phyloP scores from a whole-genome alignment of 1,140 invertebrate species.

The Drosophila willistoni region DNA sequence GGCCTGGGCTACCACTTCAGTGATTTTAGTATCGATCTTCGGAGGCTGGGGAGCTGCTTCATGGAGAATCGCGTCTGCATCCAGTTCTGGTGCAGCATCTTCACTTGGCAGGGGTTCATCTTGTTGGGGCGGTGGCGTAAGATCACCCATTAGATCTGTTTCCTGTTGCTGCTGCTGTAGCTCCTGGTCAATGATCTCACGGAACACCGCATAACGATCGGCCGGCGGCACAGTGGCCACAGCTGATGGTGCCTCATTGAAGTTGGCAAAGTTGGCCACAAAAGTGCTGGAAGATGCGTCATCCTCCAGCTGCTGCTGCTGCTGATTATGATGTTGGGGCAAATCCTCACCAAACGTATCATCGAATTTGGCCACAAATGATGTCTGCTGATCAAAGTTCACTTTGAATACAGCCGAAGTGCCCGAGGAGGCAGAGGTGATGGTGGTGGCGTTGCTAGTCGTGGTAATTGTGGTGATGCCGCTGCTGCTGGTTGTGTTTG shows the following conservation, averaged over 20 bases:
- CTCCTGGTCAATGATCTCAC: conserved; percentile 91
- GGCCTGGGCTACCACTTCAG: conserved; percentile 82
- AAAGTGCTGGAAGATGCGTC: conserved; percentile 62
- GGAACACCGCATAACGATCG: conserved; percentile 93
- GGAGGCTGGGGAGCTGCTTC: conserved; percentile 34
- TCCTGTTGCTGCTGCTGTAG: conserved; percentile 85
- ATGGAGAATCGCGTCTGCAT: conserved; percentile 26
- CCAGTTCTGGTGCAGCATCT: conserved; percentile 20
- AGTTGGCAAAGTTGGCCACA: conserved; percentile 87
- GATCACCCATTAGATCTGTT: conserved; percentile 77
- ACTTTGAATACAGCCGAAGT: conserved; percentile 84
- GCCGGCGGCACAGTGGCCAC: conserved; percentile 82
- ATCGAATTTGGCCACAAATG: conserved; percentile 85
- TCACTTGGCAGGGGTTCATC: conserved; percentile 45
- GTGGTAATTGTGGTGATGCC: conserved; percentile 54
- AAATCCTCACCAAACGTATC: conserved; percentile 84
- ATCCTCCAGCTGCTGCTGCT: conserved; percentile 10
- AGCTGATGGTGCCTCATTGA: conserved; percentile 76
- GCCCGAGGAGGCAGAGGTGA: neutral
- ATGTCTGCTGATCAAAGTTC: conserved; percentile 84
- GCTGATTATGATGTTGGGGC: neutral
- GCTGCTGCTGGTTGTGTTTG: neutral
- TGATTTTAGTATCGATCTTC: conserved; percentile 83
- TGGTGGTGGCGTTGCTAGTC: neutral
- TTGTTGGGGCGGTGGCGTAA: conserved; percentile 47